phyloP scores from a whole-genome alignment of 2,113 vertebrate genomes.

The Callipepla californica region DNA sequence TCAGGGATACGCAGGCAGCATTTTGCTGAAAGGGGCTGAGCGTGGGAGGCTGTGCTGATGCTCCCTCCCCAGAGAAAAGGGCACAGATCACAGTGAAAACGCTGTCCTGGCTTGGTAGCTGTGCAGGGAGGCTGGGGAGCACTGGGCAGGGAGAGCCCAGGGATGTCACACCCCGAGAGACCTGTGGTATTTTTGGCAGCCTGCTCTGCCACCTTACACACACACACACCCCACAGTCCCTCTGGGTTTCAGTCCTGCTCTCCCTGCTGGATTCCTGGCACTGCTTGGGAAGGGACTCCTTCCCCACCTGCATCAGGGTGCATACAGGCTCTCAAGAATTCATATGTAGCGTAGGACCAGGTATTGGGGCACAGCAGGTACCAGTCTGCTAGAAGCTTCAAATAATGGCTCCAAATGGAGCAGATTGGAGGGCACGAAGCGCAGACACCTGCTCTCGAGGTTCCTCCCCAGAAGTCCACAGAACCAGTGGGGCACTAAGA shows the following conservation, averaged over 20 bases:
- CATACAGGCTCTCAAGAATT: background rate
- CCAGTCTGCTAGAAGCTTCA: background rate
- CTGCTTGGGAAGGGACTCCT: background rate
- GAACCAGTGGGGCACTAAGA: background rate
- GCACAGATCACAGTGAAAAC: constrained; percentile 3
- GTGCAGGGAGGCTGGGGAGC: background rate
- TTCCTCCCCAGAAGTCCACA: background rate
- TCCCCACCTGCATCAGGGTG: background rate
- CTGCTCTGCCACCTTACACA: background rate
- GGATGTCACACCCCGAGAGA: rapidly evolving
- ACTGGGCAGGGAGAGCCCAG: background rate
- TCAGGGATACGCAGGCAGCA: background rate
- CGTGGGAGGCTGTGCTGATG: constrained; percentile 31
- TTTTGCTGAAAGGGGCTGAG: constrained; percentile 41
- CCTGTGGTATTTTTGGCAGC: background rate
- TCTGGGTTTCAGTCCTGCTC: background rate
- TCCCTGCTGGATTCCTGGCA: background rate
- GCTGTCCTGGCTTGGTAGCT: background rate
- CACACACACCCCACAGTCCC: rapidly evolving
- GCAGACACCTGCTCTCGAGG: background rate
- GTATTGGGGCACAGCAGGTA: background rate
- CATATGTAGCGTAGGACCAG: rapidly evolving
- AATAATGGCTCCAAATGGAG: background rate
- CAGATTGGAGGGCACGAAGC: background rate
- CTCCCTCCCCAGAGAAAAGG: constrained; percentile 24